A percentile compares a stretch with the other conserved stretches of the same genome.
phyloP scores from a whole-genome alignment of 2,888 invertebrate genomes.

The Thumatha senex region DNA sequence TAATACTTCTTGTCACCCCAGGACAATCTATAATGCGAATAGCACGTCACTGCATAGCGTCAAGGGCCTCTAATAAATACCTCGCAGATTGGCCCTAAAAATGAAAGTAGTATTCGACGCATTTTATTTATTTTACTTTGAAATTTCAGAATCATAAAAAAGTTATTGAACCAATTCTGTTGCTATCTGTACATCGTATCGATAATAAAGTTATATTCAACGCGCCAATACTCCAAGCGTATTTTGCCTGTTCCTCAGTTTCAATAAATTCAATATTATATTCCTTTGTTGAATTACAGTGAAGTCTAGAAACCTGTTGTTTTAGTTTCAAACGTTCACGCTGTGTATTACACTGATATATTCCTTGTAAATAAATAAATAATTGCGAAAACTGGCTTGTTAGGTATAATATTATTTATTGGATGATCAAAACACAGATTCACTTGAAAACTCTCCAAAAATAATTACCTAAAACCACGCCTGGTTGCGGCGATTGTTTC shows the following conservation, averaged over 20 bases:
- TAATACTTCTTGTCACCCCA: too few relatives aligned
- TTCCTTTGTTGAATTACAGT: conserved; percentile 7
- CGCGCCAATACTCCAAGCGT: not conserved
- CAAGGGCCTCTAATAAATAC: too few relatives aligned
- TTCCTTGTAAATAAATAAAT: too few relatives aligned
- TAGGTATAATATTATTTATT: too few relatives aligned
- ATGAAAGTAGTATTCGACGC: too few relatives aligned
- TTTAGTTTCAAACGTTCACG: not conserved
- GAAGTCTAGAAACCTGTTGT: conserved; percentile 1
- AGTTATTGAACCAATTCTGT: not conserved
- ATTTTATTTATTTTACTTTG: too few relatives aligned
- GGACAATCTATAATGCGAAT: too few relatives aligned
- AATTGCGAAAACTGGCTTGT: too few relatives aligned
- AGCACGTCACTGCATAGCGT: too few relatives aligned
- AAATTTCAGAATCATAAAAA: not conserved
- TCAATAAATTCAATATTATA: conserved; percentile 3
- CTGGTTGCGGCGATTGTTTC: not conserved
- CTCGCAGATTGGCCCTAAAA: too few relatives aligned
- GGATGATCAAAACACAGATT: too few relatives aligned
- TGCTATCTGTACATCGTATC: not conserved
- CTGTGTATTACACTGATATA: too few relatives aligned
- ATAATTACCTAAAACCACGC: not conserved
- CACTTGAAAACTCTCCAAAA: not conserved
- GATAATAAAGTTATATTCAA: not conserved
- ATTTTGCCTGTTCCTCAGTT: conserved; percentile 1